Evolutionary conservation across 1,140 invertebrate genomes (phyloP), one percentile per base, ranked within the genome.

Genomic region (Oedothorax gibbosus): DNA sequence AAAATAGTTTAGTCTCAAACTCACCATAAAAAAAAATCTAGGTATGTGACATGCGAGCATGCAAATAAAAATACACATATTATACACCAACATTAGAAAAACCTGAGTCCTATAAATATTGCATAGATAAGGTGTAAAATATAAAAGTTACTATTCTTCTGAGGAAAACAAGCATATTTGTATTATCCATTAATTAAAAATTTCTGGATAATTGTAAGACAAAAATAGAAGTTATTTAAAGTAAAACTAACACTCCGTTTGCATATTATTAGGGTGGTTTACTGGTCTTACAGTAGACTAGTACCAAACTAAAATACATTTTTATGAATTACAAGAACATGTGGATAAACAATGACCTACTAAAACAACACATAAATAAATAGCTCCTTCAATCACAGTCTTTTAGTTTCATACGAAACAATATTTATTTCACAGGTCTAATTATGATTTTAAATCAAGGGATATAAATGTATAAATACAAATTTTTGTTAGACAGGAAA

Each of bases 181-280:
- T 62, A 66, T 21, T 66, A 66, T 18, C 11, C 18, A 14, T 72
- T 18, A 54, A 7, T 54, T 73, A 73, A 49, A 6, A 69, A 15
- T 49, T 69, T 14, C 6, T 69, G 66, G 1, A 71, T 71, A 15
- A 51, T 71, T 53, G 15, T 18, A 71, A 53, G 54, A 35, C 35
- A 35, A 35, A 35, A 35, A 35, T 35, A 35, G 35, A 35, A 35
- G 35, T 35, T 35, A 1, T 35, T 35, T 35, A 35, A 35, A 2
- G 35, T 35, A 18, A 73, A 80, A 35, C 20, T n/a, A 79, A 80
- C 78, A 80, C 20, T 80, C 78, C 78, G 71, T 68, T 35, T 35
- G 60, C 53, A 54, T 54, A 69, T 68, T 56, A 56, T 54, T 79
- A 11, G 68, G 49, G 21, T 54, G n/a, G 54, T 68, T 18, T 49